phyloP scores from a whole-genome alignment of 2,888 invertebrate species.

The Polylopha cassiicola region DNA sequence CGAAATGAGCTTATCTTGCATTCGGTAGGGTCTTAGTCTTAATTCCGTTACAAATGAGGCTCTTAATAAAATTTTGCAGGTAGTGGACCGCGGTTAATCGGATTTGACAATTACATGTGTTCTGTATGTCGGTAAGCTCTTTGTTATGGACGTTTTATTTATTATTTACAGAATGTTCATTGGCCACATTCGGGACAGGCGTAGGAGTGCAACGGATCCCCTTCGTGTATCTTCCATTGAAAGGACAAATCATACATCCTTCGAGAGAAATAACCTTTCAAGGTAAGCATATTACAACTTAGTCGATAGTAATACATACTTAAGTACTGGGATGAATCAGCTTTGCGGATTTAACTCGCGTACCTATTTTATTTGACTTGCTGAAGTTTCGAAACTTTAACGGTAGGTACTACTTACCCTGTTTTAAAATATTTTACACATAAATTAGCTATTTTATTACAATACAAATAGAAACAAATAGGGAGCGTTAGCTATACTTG shows the following conservation, averaged over 20 bases:
- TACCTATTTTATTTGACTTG: too few relatives aligned
- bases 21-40: slow-evolving; percentile 36
- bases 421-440: too few relatives aligned
- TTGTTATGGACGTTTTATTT: slow-evolving; percentile 21
- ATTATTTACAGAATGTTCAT: slow-evolving; percentile 82
- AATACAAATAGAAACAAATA: too few relatives aligned
- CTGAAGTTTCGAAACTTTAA: too few relatives aligned
- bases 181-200: slow-evolving; percentile 87
- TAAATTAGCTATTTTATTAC: too few relatives aligned
- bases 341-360: too few relatives aligned
- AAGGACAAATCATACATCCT: slow-evolving; percentile 92
- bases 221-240: slow-evolving; percentile 89
- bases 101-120: slow-evolving; percentile 33
- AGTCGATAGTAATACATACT: not conserved
- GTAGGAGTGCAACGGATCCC: slow-evolving; percentile 86
- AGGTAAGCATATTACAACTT: slow-evolving; percentile 66
- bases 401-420: too few relatives aligned
- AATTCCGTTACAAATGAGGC: slow-evolving; percentile 44
- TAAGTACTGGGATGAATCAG: too few relatives aligned
- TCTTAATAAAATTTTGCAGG: slow-evolving; percentile 24
- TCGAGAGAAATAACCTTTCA: slow-evolving; percentile 90
- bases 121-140: slow-evolving; percentile 23
- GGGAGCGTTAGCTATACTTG: too few relatives aligned
- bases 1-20: slow-evolving; percentile 32
- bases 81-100: slow-evolving; percentile 21